Conservation (phyloP, 2,888 invertebrate genomes). For the Ashinkailepas kermadecensis region DNA sequence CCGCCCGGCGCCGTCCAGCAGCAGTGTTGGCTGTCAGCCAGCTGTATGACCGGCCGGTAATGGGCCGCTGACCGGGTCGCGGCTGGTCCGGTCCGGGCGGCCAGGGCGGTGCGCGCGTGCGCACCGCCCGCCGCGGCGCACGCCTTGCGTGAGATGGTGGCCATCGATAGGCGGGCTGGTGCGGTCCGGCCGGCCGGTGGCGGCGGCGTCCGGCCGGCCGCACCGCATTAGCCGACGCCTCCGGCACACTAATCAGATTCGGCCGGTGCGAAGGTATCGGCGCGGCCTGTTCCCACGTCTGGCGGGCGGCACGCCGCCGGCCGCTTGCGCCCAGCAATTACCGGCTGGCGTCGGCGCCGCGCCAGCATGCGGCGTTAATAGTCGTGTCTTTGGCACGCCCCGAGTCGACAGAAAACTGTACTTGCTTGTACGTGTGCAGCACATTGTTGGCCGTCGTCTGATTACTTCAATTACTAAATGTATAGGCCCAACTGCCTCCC, state of each 20-base stretch:
- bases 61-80: too few relatives aligned
- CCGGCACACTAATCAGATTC: conserved; percentile 8
- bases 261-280: conserved; percentile 11
- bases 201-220: not conserved
- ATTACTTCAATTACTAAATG: too few relatives aligned
- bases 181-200: not conserved
- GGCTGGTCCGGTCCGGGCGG: too few relatives aligned
- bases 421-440: too few relatives aligned
- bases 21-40: too few relatives aligned
- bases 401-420: too few relatives aligned
- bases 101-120: too few relatives aligned
- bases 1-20: too few relatives aligned
- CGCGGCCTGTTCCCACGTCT: conserved; percentile 2
- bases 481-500: too few relatives aligned
- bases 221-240: not conserved
- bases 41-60: too few relatives aligned
- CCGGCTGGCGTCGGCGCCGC: not conserved
- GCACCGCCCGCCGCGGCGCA: not conserved
- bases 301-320: not conserved
- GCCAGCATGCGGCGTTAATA: not conserved
- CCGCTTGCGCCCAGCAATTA: conserved; percentile 8
- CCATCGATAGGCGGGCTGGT: not conserved
- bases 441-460: too few relatives aligned
- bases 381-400: too few relatives aligned
- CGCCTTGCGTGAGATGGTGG: conserved; percentile 17